Percentiles rank a stretch among this genome's conserved stretches.
phyloP scores from a whole-genome alignment of 2,113 vertebrate genomes.

The Sceloporus undulatus region DNA sequence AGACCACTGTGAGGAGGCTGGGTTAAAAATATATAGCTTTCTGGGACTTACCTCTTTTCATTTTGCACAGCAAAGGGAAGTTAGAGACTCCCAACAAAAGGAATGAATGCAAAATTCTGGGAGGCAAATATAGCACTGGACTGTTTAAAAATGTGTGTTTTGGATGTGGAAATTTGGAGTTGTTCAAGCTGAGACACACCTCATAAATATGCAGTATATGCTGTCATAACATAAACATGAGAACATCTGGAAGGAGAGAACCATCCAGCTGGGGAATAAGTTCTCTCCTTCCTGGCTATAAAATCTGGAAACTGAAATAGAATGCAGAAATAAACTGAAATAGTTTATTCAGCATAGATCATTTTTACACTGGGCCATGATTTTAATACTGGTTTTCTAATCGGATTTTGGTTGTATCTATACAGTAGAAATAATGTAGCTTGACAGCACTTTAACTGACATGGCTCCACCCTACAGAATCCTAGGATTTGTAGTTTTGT shows the following conservation, averaged over 20 bases:
- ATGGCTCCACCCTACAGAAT: too few relatives aligned
- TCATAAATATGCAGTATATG: neutral
- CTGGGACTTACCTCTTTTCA: neutral
- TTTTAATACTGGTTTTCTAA: constrained; percentile 48
- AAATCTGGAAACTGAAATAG: constrained; percentile 36
- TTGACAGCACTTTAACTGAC: too few relatives aligned
- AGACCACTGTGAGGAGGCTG: neutral
- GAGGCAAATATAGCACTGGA: neutral
- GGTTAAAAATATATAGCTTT: neutral
- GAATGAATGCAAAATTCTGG: neutral
- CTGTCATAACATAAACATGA: neutral
- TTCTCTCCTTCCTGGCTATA: neutral
- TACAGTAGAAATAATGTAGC: too few relatives aligned
- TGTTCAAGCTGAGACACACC: neutral
- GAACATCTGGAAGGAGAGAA: constrained; percentile 1
- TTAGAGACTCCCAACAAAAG: constrained; percentile 4
- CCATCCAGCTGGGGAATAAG: neutral
- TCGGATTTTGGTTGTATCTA: constrained; percentile 41
- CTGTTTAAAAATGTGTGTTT: neutral
- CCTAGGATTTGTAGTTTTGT: too few relatives aligned
- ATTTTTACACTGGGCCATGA: constrained; percentile 40
- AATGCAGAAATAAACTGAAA: neutral
- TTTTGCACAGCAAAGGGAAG: neutral
- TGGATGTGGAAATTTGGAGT: neutral
- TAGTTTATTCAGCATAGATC: constrained; percentile 13